Percentiles rank a stretch among this genome's conserved stretches.
phyloP scores from a whole-genome alignment of 2,888 invertebrate genomes.

The Mechanitis mazaeus region DNA sequence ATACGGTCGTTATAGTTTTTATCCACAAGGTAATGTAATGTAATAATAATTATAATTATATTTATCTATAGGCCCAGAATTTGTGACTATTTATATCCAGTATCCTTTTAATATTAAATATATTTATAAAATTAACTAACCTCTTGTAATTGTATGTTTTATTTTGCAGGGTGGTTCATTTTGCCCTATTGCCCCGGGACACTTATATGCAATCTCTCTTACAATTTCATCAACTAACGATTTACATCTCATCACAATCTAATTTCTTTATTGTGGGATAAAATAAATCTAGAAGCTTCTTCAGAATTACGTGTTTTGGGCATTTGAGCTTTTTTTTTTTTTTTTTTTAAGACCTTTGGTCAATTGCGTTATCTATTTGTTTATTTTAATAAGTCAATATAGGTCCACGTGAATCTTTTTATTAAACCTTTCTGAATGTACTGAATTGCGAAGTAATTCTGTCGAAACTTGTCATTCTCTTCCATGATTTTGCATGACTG shows the following conservation, averaged over 20 bases:
- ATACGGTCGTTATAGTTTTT: slow-evolving; percentile 19
- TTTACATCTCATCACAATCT: slow-evolving; percentile 18
- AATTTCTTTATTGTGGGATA: background rate
- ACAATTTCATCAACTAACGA: slow-evolving; percentile 27
- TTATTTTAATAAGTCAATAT: no score
- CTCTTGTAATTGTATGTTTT: slow-evolving; percentile 7
- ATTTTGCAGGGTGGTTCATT: slow-evolving; percentile 12
- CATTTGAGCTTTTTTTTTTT: no score
- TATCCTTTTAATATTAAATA: background rate
- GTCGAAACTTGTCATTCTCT: no score
- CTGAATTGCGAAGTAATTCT: no score
- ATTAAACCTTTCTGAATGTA: no score
- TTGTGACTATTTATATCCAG: slow-evolving; percentile 1
- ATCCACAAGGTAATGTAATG: background rate
- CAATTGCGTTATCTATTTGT: no score
- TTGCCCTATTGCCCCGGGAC: slow-evolving; percentile 19
- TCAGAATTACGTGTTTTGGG: no score
- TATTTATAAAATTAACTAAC: background rate
- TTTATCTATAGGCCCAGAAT: background rate
- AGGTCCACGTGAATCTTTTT: no score
- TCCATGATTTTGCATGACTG: no score
- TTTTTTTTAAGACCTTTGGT: no score
- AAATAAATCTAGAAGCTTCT: no score
- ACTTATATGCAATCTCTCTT: slow-evolving; percentile 23
- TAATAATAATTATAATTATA: no score